Evolutionary conservation across 2,888 invertebrate species (phyloP), one percentile per base, ranked within the genome.

Genomic region (Osmoderma eremita): DNA sequence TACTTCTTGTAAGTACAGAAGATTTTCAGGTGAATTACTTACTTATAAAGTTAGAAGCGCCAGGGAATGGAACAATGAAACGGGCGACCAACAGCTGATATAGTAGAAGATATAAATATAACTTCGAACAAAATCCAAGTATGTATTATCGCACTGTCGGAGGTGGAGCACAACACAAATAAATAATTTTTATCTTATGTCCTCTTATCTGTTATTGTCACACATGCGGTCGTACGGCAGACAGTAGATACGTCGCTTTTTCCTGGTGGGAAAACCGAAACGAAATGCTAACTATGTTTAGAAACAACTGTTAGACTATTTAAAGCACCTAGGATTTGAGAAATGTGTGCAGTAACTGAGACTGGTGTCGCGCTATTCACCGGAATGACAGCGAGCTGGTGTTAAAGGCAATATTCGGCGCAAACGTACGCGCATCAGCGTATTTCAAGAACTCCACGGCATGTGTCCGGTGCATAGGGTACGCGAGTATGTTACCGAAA

Each of bases 351-450:
- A 61, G 58, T 30, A 61, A 45, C 58, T 61, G 58, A 61, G 58
- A 61, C 45, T 45, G 45, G 58, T 61, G 58, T 61, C 58, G 58
- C 48, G 48, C 45, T 45, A 24, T 61, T 61, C 45, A 45, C 58
- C 45, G 42, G 45, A 61, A 45, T 61, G 58, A 61, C 58, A 61
- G 58, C 58, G 45, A 4, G 24, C 42, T 61, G 58, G 58, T 61
- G 58, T 61, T 61, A 61, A 48, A 61, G 45, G 58, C 58, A 61
- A 61, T 61, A 61, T 61, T 61, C 58, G 58, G 58, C 58, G 58
- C 58, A 61, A 61, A 61, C 58, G 58, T 61, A 30, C 58, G 58
- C 58, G 58, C 58, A 61, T 61, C 58, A 61, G 58, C 24, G 45
- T 61, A 61, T 61, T 61, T 61, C 58, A 61, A 61, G 58, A 61